Base-by-base conservation (phyloP, 2,888 invertebrate species). In the Drosophila maculinotata region DNA sequence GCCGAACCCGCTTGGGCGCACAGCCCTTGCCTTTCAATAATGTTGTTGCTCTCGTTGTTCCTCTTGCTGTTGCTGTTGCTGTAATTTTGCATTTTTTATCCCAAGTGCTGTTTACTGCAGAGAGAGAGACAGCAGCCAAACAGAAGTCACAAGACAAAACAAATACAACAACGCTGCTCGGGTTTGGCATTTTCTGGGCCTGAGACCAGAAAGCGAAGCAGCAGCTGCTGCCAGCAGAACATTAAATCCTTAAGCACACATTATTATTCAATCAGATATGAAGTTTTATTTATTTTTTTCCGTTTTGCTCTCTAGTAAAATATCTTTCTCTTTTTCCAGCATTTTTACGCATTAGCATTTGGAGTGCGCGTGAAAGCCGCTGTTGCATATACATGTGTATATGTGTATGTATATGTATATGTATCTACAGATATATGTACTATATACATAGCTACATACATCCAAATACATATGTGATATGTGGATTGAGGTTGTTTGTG, bases 211-310 rank as follows among this genome's bases (percentile, higher is more conserved):
- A n/a, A 7, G 5, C 44, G 49, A 0, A 44, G 31, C 25, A 48
- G 15, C 63, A 70, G 78, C 70, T 78, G 70, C 64, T 72, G 81
- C 70, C 73, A 62, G 64, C 57, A 74, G 78, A 75, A 66, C 79
- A 88, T 88, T 87, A 84, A 84, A 85, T 78, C 80, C 78, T 82
- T 82, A 76, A 85, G 85, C 79, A 82, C 76, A 87, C 82, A 87
- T 87, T 87, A 87, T 87, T 87, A 88, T 88, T 87, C 88, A 88
- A 87, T 87, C 86, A 88, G 88, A 88, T 88, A 86, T 77, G 81
- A 73, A 71, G 70, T 75, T 79, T 79, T 69, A 74, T 78, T 69
- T 69, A 60, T 79, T 54, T 51, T 51, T 39, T 52, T 41, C 17
- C 20, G 10, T 15, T 5, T 12, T 15, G 9, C 31, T 51, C 44